Evolutionary conservation across 1,140 invertebrate genomes (phyloP).

Genomic region (Rhagoletis pomonella): DNA sequence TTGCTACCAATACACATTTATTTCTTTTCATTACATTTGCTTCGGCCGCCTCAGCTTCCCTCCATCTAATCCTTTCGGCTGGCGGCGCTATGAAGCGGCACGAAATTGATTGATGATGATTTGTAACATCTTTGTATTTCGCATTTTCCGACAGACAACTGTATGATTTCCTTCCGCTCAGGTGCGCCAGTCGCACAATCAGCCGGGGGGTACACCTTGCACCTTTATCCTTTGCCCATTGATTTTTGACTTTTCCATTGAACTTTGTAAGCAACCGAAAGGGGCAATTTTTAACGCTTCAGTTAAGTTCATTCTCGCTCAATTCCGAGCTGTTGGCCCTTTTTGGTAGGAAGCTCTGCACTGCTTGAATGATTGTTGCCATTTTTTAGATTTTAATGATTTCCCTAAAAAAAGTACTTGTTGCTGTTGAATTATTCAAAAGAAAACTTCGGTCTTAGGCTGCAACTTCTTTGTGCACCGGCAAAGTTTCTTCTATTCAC

Average conservation of each 20-base stretch:
- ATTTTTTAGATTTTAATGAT: conserved; percentile 19
- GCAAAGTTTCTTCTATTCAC: background rate
- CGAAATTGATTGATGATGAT: conserved; percentile 52
- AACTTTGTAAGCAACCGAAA: background rate
- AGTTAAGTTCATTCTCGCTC: background rate
- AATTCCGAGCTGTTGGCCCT: background rate
- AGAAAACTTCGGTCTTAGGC: background rate
- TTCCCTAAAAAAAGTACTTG: background rate
- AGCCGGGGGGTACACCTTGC: background rate
- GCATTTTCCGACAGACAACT: background rate
- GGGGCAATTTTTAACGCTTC: background rate
- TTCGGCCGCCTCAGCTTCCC: background rate
- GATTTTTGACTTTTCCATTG: conserved; percentile 29
- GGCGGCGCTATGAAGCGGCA: background rate
- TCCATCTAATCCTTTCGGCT: background rate
- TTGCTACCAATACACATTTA: background rate
- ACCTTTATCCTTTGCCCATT: background rate
- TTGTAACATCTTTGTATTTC: conserved; percentile 37
- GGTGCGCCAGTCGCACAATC: background rate
- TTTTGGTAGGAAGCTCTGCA: background rate
- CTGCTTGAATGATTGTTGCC: background rate
- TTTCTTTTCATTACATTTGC: background rate
- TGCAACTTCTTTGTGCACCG: background rate
- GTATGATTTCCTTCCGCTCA: conserved; percentile 25
- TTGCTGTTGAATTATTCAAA: background rate